These are phyloP conservation scores for Microcebus tavaratra DNA, from an alignment of 2,113 vertebrate genomes.

Conservation along the genomic window DNA sequence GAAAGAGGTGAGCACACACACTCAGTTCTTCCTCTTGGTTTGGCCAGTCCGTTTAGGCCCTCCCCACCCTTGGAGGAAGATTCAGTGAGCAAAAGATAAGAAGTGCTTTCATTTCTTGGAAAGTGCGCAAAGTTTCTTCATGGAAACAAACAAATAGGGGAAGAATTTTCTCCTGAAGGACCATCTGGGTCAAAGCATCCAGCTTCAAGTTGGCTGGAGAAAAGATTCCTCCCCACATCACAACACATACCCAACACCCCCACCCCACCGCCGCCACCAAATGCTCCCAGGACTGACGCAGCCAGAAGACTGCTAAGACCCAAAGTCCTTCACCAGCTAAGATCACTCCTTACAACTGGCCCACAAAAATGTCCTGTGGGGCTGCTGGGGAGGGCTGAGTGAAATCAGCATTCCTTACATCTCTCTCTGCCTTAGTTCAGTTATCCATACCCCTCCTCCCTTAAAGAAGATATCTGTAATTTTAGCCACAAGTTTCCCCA, in stretches of 20 bases:
- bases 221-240: neutral
- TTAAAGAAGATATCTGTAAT: neutral
- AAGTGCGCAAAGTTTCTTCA: neutral
- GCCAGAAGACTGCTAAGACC: neutral
- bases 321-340: neutral
- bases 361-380: conserved; percentile 51
- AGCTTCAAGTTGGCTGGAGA: neutral
- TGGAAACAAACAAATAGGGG: neutral
- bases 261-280: neutral
- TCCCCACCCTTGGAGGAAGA: neutral
- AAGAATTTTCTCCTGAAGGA: neutral
- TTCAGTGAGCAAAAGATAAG: neutral
- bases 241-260: neutral
- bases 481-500: conserved; percentile 17
- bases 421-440: neutral
- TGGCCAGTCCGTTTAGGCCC: neutral
- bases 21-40: neutral
- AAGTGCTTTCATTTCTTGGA: neutral
- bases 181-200: neutral
- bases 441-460: neutral
- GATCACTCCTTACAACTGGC: neutral
- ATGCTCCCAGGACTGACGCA: neutral
- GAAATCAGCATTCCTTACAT: conserved; percentile 5
- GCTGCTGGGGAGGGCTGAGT: neutral
- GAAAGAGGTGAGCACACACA: neutral